A percentile compares a stretch with the other conserved stretches of the same genome.
These are phyloP conservation scores for Glyphotaelius pellucidus DNA, from an alignment of 2,888 invertebrate genomes.

Conservation along the genomic window DNA sequence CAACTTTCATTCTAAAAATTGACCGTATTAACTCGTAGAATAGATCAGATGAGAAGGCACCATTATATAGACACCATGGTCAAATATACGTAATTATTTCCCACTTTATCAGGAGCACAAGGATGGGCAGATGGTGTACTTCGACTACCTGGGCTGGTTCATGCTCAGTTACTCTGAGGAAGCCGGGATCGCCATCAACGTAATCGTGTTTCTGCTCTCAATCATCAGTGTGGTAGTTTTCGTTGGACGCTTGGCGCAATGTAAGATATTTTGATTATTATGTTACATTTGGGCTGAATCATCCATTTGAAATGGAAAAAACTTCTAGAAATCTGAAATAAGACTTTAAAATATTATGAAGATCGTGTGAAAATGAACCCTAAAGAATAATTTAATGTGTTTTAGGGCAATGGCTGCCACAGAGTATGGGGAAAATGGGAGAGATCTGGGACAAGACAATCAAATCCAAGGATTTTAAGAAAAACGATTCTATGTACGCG, in stretches of 20 bases:
- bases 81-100: not conserved
- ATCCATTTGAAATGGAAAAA: no score
- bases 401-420: not conserved
- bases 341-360: not conserved
- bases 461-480: not conserved
- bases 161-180: slow-evolving; percentile 81
- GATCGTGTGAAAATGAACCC: not conserved
- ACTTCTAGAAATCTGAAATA: no score
- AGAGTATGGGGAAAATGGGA: not conserved
- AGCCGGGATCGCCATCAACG: slow-evolving; percentile 73
- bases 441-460: not conserved
- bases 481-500: not conserved
- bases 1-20: no score
- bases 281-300: not conserved
- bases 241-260: slow-evolving; percentile 9
- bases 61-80: no score
- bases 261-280: slow-evolving; percentile 11
- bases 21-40: no score
- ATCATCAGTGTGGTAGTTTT: slow-evolving; percentile 68
- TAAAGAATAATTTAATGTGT: not conserved
- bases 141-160: slow-evolving; percentile 83
- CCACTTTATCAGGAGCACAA: not conserved
- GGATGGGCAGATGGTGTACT: slow-evolving; percentile 68
- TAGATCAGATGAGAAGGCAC: no score
- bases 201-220: slow-evolving; percentile 71